phyloP scores from a whole-genome alignment of 1,140 invertebrate genomes.

The Drosophila triauraria region DNA sequence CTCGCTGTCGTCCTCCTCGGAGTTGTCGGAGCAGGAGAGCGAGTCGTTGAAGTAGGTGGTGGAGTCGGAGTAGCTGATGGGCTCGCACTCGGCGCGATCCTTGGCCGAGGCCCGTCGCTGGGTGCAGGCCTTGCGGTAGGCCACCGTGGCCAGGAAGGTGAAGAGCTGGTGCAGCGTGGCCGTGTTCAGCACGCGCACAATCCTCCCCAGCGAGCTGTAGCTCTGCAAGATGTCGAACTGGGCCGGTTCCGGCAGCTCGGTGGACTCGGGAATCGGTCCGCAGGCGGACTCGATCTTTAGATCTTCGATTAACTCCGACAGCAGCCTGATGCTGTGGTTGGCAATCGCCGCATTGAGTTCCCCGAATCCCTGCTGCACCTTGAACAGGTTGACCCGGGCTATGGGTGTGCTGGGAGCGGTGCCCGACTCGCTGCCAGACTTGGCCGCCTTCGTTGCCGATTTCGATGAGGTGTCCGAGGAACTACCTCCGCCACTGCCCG shows the following conservation, averaged over 20 bases:
- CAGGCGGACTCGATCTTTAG: constrained; percentile 89
- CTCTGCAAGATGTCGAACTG: constrained; percentile 83
- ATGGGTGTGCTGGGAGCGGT: constrained; percentile 71
- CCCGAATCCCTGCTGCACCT: constrained; percentile 91
- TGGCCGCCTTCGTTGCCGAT: constrained; percentile 18
- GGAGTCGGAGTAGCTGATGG: constrained; percentile 93
- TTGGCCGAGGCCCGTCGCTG: constrained; percentile 91
- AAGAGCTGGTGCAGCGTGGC: constrained; percentile 91
- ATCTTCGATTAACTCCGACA: constrained; percentile 89
- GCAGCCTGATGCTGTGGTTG: constrained; percentile 89
- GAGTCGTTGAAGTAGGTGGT: constrained; percentile 97
- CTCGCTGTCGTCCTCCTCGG: constrained; percentile 94
- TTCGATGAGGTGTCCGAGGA: constrained; percentile 26
- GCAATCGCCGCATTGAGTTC: constrained; percentile 93
- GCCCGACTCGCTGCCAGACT: constrained; percentile 24
- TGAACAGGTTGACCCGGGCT: constrained; percentile 83
- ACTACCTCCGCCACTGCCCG: constrained; percentile 54
- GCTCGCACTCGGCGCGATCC: constrained; percentile 91
- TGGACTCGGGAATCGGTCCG: constrained; percentile 76
- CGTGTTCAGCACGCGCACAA: constrained; percentile 84
- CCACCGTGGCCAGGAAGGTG: constrained; percentile 94
- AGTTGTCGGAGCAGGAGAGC: constrained; percentile 94
- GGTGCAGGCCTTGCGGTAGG: constrained; percentile 95
- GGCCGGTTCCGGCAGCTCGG: constrained; percentile 85
- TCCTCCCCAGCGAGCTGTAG: constrained; percentile 86